Evolutionary conservation across 2,113 vertebrate genomes (phyloP).

Genomic region (Lynx canadensis): DNA sequence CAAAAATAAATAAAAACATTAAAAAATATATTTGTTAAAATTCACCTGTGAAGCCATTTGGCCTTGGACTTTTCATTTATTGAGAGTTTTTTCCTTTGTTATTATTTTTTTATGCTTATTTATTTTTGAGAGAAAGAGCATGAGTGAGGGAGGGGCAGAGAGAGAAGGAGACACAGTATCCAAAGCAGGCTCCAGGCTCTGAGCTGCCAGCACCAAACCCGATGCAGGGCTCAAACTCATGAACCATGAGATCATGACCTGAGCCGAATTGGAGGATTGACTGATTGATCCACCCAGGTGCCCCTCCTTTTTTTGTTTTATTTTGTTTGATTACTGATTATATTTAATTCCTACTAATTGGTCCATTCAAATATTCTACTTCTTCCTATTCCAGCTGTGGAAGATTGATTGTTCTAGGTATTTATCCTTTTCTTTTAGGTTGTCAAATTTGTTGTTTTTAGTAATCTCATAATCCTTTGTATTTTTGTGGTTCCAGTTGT

Average conservation of each 20-base stretch:
- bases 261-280: too few relatives aligned
- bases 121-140: too few relatives aligned
- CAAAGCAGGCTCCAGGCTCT: too few relatives aligned
- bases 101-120: too few relatives aligned
- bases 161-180: too few relatives aligned
- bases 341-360: neutral
- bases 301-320: too few relatives aligned
- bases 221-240: too few relatives aligned
- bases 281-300: too few relatives aligned
- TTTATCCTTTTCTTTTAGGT: neutral
- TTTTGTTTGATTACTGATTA: neutral
- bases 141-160: too few relatives aligned
- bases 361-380: neutral
- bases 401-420: neutral
- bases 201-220: too few relatives aligned
- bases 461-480: neutral
- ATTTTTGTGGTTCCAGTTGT: neutral
- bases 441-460: neutral
- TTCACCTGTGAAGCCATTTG: neutral
- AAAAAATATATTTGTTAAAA: neutral
- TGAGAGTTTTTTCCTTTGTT: neutral
- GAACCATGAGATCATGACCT: too few relatives aligned
- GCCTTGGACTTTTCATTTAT: neutral
- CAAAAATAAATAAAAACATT: too few relatives aligned
- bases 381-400: neutral